Base-by-base conservation (phyloP, 2,113 vertebrate genomes). In the Egretta garzetta region DNA sequence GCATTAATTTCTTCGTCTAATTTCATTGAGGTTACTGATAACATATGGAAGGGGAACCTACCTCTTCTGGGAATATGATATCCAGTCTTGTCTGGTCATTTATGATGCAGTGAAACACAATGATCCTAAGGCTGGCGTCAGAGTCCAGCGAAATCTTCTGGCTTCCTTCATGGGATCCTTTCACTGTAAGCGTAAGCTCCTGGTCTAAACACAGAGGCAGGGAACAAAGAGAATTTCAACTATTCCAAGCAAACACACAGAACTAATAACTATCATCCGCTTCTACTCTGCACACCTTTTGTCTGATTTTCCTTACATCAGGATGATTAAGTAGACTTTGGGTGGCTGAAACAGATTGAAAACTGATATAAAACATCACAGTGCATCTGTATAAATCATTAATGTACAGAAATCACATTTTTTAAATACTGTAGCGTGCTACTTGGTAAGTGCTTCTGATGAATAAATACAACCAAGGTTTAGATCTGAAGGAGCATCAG, bases 161-260 rank as follows among this genome's bases (percentile, higher is more conserved):
- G 16, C 90, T 96, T 41, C 98, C 97, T 93, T 98, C 97, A 56
- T 98, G 98, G 18, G 99, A 99, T 16, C 99, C 98, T 11, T 91
- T 96, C 62, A 99, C 97, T 53, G 88, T 97, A 94, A 99, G 93
- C 30, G 93, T 91, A 53, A 99, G 82, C 55, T 97, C 90, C 20
- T 90, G 94, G 50, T 43, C 98, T 98, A 95, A 33, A 60, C 53
- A 86, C 12, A 67, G 56, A 72, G 58, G 23, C 16, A 75, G 30
- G 63, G 23, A 37, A 83, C 35, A 96, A 63, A 90, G 26, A 80
- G 13, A 75, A 58, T 62, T 73, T 93, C 84, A 81, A 56, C 12
- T 64, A 39, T 23, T 76, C 28, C 26, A 68, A 90, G 55, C 19
- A 74, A 80, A 41, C 4, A 66, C 2, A 39, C 2, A 4, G 13